These are phyloP conservation scores for Sarcoramphus papa DNA, from an alignment of 2,797 vertebrate genomes.

Conservation along the genomic window DNA sequence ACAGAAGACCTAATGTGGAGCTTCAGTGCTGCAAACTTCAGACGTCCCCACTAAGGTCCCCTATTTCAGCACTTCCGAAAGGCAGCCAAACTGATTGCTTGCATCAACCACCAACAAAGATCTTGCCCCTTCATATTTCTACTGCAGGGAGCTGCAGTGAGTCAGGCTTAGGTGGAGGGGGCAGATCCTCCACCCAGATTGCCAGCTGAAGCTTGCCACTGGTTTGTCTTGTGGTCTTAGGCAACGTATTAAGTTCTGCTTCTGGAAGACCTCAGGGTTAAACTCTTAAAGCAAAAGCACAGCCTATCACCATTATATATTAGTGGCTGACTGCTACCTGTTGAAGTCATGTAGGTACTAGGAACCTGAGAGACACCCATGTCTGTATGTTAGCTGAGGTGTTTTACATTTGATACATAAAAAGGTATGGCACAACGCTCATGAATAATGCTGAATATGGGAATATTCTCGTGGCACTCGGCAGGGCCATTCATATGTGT, in stretches of 20 bases:
- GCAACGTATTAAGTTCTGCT: not conserved
- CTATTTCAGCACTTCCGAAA: not conserved
- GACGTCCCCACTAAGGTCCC: not conserved
- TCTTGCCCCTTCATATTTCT: not conserved
- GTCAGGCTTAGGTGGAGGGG: conserved; percentile 49
- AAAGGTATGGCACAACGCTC: not conserved
- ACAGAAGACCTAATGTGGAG: not conserved
- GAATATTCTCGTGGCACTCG: not conserved
- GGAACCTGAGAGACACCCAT: not conserved
- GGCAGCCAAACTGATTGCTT: not conserved
- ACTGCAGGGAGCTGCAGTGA: conserved; percentile 32
- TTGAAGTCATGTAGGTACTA: not conserved
- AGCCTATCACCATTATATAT: not conserved
- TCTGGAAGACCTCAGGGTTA: not conserved
- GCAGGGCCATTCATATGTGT: accelerated
- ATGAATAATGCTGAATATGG: not conserved
- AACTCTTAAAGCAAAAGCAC: not conserved
- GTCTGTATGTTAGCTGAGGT: not conserved
- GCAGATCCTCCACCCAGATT: conserved; percentile 57
- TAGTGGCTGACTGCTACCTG: not conserved
- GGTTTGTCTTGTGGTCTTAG: conserved; percentile 31
- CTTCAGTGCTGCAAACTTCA: not conserved
- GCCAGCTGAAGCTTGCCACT: conserved; percentile 34
- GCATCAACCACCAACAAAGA: not conserved
- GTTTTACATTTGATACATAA: not conserved